Base-by-base conservation (phyloP, 37 sponge, comb jelly and placozoan species). In the Aplysina aerophoba region DNA sequence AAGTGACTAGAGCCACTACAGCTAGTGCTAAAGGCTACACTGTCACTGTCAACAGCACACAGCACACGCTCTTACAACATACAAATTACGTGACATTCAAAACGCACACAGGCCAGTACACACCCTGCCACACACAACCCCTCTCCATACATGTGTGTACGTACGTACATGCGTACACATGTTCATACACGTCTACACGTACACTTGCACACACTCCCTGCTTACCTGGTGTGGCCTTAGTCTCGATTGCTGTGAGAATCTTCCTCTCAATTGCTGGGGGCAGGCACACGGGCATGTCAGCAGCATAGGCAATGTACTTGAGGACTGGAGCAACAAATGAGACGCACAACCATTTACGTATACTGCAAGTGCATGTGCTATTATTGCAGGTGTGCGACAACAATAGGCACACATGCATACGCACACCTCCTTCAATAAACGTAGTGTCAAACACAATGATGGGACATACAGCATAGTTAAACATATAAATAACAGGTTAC, bases 301-400 rank as follows among this genome's bases (percentile, higher is more conserved):
- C 92, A 57, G 73, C 85, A 80, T 88, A 81, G 0, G 84, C 92
- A 68, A 92, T 88, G 55, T 92, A 92, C 66, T 92, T 92, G 41
- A 86, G 38, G 33, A 88, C 91, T 91, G 53, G 4, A 58, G 40
- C 34, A 53, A 24, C 5, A 34, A 78, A 36, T 22, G 34, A 78
- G 30, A 61, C 17, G 17, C 27, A 25, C 63, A 27, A 25, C 4
- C 5, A 5, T 14, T 4, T 6, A 4, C 11, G 63, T 22, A 62
- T n/a, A 25, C 12, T 62, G 11, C 25, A 3, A 25, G 27, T 22
- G 11, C 4, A 27, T 62, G 12, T 5, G 11, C 4, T 3, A 14
- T 13, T 25, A 62, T 25, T 11, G 11, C n/a, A 13, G 25, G 11
- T 62, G 63, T 62, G 11, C 63, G n/a, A 25, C 27, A 25, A 2